Conservation (phyloP, 2,113 vertebrate species). For the Gadus macrocephalus region DNA sequence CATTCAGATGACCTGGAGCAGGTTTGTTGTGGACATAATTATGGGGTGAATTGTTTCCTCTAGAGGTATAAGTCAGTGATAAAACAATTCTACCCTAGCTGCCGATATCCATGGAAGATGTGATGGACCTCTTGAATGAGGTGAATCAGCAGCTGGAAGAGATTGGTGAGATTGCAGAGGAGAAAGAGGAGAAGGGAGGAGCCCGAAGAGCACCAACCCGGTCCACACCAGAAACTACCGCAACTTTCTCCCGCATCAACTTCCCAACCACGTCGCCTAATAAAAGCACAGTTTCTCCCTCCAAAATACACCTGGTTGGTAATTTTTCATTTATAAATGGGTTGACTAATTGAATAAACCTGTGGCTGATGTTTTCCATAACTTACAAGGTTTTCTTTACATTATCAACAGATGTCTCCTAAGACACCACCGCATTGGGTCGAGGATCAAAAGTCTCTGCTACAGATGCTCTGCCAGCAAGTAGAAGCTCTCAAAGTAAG, state of each 20-base stretch:
- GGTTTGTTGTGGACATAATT: conserved; percentile 56
- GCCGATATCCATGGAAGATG: conserved; percentile 85
- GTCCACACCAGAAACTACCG: conserved; percentile 72
- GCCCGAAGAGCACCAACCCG: conserved; percentile 37
- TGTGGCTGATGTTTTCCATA: too few species aligned
- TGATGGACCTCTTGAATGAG: conserved; percentile 85
- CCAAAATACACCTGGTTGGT: conserved; percentile 82
- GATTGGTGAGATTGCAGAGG: conserved; percentile 67
- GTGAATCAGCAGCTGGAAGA: conserved; percentile 88
- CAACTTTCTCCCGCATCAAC: conserved; percentile 61
- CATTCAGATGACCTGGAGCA: conserved; percentile 77
- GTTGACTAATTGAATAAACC: background rate
- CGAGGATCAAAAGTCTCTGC: conserved; percentile 89
- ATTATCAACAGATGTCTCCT: conserved; percentile 81
- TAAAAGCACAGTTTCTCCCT: conserved; percentile 72
- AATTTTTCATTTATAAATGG: background rate
- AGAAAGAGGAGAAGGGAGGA: conserved; percentile 35
- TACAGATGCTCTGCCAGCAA: conserved; percentile 93
- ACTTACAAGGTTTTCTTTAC: background rate
- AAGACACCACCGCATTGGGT: conserved; percentile 92
- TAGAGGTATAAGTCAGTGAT: background rate
- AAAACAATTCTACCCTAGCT: conserved; percentile 66
- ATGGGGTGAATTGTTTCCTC: background rate
- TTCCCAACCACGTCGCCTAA: too few species aligned
- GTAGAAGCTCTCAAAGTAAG: conserved; percentile 93